Percentiles rank a stretch among this genome's conserved stretches.
Conservation (phyloP, 2,888 invertebrate genomes). For the Pristionchus exspectatus region DNA sequence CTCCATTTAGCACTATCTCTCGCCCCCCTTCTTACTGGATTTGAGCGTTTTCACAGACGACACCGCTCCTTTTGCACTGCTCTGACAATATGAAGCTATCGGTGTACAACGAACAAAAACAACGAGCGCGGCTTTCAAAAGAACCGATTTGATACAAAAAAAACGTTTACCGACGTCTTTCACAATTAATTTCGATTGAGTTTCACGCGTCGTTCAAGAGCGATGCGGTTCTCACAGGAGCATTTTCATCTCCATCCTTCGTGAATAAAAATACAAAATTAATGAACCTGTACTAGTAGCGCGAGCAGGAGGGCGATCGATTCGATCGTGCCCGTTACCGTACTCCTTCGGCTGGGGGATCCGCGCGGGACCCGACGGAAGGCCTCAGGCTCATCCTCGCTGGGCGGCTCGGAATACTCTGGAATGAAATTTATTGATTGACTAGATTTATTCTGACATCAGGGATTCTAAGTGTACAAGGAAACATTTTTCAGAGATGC, state of each 20-base stretch:
- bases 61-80: background rate
- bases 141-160: too few species aligned
- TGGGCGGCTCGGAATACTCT: background rate
- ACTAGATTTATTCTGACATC: too few species aligned
- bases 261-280: background rate
- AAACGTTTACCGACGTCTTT: too few species aligned
- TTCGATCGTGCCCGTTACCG: conserved; percentile 15
- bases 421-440: background rate
- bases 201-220: background rate
- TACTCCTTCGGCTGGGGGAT: background rate
- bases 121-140: too few species aligned
- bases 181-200: too few species aligned
- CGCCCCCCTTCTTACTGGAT: background rate
- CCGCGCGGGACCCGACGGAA: background rate
- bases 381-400: conserved; percentile 13
- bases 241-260: background rate
- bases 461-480: too few species aligned
- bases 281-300: background rate
- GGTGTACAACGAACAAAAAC: background rate
- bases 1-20: too few species aligned
- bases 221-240: background rate
- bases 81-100: background rate
- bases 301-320: conserved; percentile 34
- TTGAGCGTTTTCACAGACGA: background rate
- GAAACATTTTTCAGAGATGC: too few species aligned